Evolutionary conservation across 2,797 vertebrate genomes (phyloP), one percentile per base, ranked within the genome.

Genomic region (Epinephelus coioides): DNA sequence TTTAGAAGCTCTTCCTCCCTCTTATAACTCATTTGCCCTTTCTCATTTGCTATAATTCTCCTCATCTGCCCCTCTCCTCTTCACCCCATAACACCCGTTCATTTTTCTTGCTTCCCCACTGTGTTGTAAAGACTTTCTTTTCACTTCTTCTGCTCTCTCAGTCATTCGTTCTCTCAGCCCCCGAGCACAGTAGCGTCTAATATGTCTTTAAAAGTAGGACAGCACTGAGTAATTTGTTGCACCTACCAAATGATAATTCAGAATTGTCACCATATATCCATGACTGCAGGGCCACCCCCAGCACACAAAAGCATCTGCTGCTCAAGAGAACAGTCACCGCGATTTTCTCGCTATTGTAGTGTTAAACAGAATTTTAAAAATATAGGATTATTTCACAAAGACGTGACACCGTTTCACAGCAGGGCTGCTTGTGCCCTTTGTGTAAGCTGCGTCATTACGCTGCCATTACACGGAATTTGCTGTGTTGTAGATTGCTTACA

Each of bases 121-220:
- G 81, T 73, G 78, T 84, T 79, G 78, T 54, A 83, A 85, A 88
- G 81, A 66, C 65, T 84, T 85, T 84, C 74, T 76, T 86, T 43
- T 81, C 82, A 75, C 82, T 84, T 84, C 72, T 78, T 79, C 79
- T 8, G n/a, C 84, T 80, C 76, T 62, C 80, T 91, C 90, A 76
- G 78, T 89, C 87, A 83, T 79, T 79, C 59, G 14, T 85, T 88
- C 76, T 73, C 82, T 56, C 82, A 73, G 89, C 91, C 92, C 92
- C 71, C 57, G 0, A 92, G 91, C 90, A 4, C 82, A 68, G 75
- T 25, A 63, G 71, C 65, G 66, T 92, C 89, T 92, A 91, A 92
- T 93, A 91, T 85, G 89, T 95, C 92, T 94, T 92, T 88, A 88
- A 94, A 94, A 94, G 90, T 93, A 90, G 93, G 90, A 91, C 93